Evolutionary conservation across 2,113 vertebrate genomes (phyloP).

Genomic region (Holacanthus passer): DNA sequence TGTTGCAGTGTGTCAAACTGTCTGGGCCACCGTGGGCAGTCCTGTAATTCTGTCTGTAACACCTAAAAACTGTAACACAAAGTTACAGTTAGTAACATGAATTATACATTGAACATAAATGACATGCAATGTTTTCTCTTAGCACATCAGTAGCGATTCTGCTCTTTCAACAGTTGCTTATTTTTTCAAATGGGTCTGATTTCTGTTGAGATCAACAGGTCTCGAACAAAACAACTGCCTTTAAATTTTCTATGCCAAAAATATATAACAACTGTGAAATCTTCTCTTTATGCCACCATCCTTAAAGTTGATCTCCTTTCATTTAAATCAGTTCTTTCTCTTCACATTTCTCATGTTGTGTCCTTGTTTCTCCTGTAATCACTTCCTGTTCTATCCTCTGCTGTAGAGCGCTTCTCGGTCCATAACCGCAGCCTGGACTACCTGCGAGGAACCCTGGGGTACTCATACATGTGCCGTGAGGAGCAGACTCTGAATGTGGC

Average conservation of each 20-base stretch:
- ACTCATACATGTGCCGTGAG: constrained; percentile 91
- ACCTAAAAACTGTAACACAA: neutral
- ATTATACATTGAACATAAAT: too few species aligned
- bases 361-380: neutral
- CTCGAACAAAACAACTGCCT: neutral
- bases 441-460: constrained; percentile 87
- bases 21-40: too few species aligned
- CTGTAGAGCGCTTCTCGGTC: constrained; percentile 52
- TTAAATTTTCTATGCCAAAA: neutral
- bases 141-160: too few species aligned
- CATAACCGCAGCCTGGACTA: constrained; percentile 86
- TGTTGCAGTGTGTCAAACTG: too few species aligned
- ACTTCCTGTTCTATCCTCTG: neutral
- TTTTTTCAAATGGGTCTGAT: neutral
- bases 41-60: neutral
- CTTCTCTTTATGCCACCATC: too few species aligned
- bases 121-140: too few species aligned
- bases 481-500: constrained; percentile 87
- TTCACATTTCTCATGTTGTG: neutral
- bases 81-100: neutral
- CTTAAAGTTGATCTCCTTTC: neutral
- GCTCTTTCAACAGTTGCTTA: neutral
- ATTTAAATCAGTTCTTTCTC: neutral
- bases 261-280: too few species aligned
- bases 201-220: neutral